phyloP scores from a whole-genome alignment of 2,113 vertebrate genomes.

The Pteronura brasiliensis region DNA sequence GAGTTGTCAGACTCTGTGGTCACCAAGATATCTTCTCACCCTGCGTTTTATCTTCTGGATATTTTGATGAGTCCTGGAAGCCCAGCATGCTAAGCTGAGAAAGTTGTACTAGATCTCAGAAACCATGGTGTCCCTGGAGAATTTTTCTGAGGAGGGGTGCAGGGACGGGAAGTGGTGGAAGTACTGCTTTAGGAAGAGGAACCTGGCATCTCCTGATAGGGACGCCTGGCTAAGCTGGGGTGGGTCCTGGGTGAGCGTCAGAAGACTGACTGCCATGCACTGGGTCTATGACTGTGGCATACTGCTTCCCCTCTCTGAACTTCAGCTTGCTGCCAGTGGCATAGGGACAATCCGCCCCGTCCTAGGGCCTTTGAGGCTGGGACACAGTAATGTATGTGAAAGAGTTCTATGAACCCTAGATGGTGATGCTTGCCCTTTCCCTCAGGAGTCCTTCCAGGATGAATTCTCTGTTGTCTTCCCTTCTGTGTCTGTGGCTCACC shows the following conservation, averaged over 20 bases:
- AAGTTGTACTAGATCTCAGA: not conserved
- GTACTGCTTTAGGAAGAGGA: not conserved
- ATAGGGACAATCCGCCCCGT: fast-evolving
- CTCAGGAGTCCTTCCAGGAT: not conserved
- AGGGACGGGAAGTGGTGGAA: not conserved
- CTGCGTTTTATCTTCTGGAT: not conserved
- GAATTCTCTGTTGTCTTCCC: not conserved
- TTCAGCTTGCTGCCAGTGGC: not conserved
- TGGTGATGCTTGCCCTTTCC: not conserved
- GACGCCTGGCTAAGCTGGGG: not conserved
- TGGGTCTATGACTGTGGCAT: not conserved
- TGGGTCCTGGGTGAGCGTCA: not conserved
- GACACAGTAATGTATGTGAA: fast-evolving
- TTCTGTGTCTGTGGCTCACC: not conserved
- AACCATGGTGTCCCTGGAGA: not conserved
- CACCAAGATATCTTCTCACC: not conserved
- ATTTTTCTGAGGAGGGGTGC: no score
- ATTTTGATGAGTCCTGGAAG: not conserved
- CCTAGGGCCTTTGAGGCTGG: not conserved
- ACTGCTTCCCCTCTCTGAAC: not conserved
- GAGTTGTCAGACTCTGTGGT: not conserved
- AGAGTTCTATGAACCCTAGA: not conserved
- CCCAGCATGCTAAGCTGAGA: not conserved
- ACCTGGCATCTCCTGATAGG: not conserved
- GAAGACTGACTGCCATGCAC: not conserved